Evolutionary conservation across 2,888 invertebrate species (phyloP).

Genomic region (Gerosis bhagava): DNA sequence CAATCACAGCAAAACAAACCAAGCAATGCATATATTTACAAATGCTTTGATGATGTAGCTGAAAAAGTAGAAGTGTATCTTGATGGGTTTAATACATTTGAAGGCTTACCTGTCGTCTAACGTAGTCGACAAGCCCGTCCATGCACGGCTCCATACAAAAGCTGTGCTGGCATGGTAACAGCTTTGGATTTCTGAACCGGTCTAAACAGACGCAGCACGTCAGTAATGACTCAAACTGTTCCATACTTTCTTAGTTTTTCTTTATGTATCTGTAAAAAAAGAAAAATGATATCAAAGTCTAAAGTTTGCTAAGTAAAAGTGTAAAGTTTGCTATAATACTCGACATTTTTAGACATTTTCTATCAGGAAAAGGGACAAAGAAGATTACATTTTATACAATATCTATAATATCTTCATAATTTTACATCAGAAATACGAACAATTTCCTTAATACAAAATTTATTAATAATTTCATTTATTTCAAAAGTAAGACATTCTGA

Average conservation of each 20-base stretch:
- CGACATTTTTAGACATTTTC: too few relatives aligned
- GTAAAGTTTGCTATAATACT: too few relatives aligned
- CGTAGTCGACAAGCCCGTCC: conserved; percentile 97
- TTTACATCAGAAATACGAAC: too few relatives aligned
- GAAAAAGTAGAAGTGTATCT: too few relatives aligned
- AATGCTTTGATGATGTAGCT: background rate
- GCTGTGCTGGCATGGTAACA: conserved; percentile 99
- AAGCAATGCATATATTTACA: conserved; percentile 12
- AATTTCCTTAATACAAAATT: too few relatives aligned
- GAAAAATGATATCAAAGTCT: conserved; percentile 25
- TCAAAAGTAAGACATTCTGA: too few relatives aligned
- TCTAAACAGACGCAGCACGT: conserved; percentile 99
- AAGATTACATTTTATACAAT: too few relatives aligned
- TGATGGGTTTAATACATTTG: background rate
- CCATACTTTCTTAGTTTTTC: conserved; percentile 82
- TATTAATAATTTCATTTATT: too few relatives aligned
- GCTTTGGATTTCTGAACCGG: conserved; percentile 98
- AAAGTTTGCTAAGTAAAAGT: too few relatives aligned
- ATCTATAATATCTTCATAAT: too few relatives aligned
- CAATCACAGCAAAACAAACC: conserved; percentile 5
- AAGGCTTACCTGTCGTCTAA: conserved; percentile 90
- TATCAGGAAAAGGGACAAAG: too few relatives aligned
- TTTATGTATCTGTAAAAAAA: conserved; percentile 61
- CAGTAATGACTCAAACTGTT: conserved; percentile 98
- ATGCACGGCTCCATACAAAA: conserved; percentile 99